Evolutionary conservation across 2,888 invertebrate genomes (phyloP).

Genomic region (Melipona beecheii): DNA sequence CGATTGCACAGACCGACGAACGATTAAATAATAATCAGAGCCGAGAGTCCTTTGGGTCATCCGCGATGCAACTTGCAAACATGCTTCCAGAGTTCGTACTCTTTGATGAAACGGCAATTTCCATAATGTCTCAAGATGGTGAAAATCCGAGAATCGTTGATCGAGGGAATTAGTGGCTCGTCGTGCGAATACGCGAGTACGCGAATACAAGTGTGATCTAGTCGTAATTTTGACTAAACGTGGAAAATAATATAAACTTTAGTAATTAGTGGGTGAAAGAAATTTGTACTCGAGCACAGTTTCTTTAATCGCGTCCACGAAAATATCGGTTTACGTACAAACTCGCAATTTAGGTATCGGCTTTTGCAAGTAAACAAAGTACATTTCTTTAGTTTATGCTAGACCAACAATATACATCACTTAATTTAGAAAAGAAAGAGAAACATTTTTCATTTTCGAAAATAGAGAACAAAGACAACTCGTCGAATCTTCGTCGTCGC

Average conservation of each 20-base stretch:
- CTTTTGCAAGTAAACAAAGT: too few species aligned
- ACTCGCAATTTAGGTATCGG: too few species aligned
- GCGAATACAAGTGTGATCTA: not conserved
- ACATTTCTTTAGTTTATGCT: too few species aligned
- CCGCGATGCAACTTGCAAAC: not conserved
- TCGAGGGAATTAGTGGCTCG: slow-evolving; percentile 4
- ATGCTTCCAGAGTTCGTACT: not conserved
- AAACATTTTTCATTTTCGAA: too few species aligned
- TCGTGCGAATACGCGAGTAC: not conserved
- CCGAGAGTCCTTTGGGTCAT: not conserved
- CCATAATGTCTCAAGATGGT: not conserved
- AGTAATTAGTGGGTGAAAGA: too few species aligned
- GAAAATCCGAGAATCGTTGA: slow-evolving; percentile 5
- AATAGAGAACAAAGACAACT: not conserved
- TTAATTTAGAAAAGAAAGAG: too few species aligned
- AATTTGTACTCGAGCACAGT: too few species aligned
- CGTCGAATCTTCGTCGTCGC: not conserved
- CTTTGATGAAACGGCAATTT: not conserved
- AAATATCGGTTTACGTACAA: too few species aligned
- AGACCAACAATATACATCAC: too few species aligned
- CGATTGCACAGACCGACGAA: not conserved
- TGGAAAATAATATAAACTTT: too few species aligned
- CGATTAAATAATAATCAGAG: not conserved
- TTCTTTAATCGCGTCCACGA: too few species aligned
- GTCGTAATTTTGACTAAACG: too few species aligned